Conservation (phyloP, 2,888 invertebrate genomes). For the Caenorhabditis uteleia region DNA sequence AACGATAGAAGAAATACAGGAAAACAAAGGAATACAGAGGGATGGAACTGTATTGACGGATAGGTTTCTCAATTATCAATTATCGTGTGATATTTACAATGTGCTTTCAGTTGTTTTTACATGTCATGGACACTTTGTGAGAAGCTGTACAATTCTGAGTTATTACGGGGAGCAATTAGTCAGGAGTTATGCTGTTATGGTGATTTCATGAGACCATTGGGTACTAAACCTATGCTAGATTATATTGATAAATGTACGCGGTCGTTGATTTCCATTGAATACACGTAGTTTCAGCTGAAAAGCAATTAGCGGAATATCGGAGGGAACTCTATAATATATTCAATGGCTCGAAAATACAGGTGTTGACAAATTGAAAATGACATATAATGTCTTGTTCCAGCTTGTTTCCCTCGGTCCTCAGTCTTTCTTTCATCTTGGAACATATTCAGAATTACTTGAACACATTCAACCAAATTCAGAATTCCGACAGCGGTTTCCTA, state of each 20-base stretch:
- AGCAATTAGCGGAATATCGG: conserved; percentile 19
- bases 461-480: conserved; percentile 17
- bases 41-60: conserved; percentile 43
- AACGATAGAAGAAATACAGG: conserved; percentile 65
- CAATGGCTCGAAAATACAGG: neutral
- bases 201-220: conserved; percentile 72
- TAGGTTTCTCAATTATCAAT: conserved; percentile 25
- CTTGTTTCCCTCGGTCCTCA: conserved; percentile 20
- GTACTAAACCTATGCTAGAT: conserved; percentile 62
- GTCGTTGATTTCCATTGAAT: neutral
- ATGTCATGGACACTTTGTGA: conserved; percentile 26
- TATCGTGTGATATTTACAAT: neutral
- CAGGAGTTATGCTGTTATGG: conserved; percentile 72
- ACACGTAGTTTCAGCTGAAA: neutral
- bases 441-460: conserved; percentile 31
- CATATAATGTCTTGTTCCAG: neutral
- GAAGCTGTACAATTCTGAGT: neutral
- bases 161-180: conserved; percentile 53
- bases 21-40: conserved; percentile 59
- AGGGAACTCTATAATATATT: conserved; percentile 5
- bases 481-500: conserved; percentile 9
- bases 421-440: conserved; percentile 51
- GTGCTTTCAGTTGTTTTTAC: conserved; percentile 36
- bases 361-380: neutral
- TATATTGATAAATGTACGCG: conserved; percentile 66